Base-by-base conservation (phyloP, 2,797 vertebrate genomes). In the Cyprinodon diabolis region DNA sequence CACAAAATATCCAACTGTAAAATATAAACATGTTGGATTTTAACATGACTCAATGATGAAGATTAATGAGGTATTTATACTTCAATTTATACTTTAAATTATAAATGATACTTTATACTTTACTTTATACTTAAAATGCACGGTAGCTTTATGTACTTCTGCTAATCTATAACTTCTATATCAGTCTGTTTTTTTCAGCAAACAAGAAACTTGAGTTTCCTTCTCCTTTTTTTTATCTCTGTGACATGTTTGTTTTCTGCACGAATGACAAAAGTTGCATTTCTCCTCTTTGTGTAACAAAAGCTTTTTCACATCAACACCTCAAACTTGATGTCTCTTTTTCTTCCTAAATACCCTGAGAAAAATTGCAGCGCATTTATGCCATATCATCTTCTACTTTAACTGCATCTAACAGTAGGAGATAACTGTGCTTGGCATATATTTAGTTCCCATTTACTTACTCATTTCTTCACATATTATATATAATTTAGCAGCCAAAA, bases 401-500 rank as follows among this genome's bases (percentile, higher is more conserved):
- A 54, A 58, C 12, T 0, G 1, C 25, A 37, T 66, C 35, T 66
- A 23, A 6, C 72, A 68, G 43, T 35, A 62, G 72, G 17, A 56
- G 55, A 6, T 43, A 10, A 63, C 60, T 45, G 12, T 52, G 51
- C 76, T 81, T 72, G 65, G 72, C 56, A 65, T 35, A 21, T 78
- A 71, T 68, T 73, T 67, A 23, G 43, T 73, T 72, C 54, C 56
- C 2, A 21, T 71, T 52, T 57, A 72, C 49, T 21, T 45, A 63
- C 10, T 57, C 25, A 23, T 80, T 68, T 82, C 62, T 70, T 84
- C 58, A 51, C 70, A 35, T 6, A 23, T 45, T 69, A 52, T 21
- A 17, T 71, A 37, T 45, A 67, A 51, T 51, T 54, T 73, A 66
- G 74, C 81, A 86, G 86, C 80, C 86, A 83, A 67, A 52, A 79